Conservation (phyloP, 2,888 invertebrate species). For the Plagiodera versicolora region DNA sequence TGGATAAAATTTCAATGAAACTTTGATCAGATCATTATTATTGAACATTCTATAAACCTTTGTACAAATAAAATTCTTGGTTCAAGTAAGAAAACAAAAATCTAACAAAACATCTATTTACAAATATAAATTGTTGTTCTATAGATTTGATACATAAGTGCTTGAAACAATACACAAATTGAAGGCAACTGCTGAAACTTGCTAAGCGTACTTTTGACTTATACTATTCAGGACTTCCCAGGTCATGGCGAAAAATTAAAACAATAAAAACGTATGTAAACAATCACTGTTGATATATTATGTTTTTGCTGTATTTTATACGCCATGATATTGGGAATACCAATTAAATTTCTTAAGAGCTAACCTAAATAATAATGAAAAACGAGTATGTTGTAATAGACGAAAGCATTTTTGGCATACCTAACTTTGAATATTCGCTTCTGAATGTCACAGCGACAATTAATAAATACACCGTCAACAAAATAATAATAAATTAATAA, state of each 20-base stretch:
- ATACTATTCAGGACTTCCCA: too few species aligned
- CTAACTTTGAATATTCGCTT: constrained; percentile 36
- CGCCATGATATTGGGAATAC: constrained; percentile 18
- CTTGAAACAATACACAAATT: not conserved
- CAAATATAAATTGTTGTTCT: not conserved
- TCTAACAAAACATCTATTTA: not conserved
- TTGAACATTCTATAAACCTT: not conserved
- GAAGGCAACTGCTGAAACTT: not conserved
- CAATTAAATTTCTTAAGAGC: constrained; percentile 13
- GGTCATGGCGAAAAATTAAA: too few species aligned
- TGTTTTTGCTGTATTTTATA: constrained; percentile 27
- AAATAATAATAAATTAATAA: constrained; percentile 38
- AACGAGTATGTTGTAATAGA: constrained; percentile 23
- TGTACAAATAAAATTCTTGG: not conserved
- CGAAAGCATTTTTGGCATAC: constrained; percentile 42
- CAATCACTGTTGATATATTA: too few species aligned
- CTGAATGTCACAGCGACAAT: constrained; percentile 18
- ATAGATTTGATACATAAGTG: not conserved
- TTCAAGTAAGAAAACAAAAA: too few species aligned
- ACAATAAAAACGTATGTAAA: too few species aligned
- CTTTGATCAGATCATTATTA: not conserved
- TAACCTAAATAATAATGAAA: constrained; percentile 13
- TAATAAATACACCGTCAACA: constrained; percentile 37
- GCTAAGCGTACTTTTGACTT: constrained; percentile 3
- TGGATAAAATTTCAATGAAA: not conserved